Conservation (phyloP, 2,797 vertebrate genomes). For the Epinephelus malabaricus region DNA sequence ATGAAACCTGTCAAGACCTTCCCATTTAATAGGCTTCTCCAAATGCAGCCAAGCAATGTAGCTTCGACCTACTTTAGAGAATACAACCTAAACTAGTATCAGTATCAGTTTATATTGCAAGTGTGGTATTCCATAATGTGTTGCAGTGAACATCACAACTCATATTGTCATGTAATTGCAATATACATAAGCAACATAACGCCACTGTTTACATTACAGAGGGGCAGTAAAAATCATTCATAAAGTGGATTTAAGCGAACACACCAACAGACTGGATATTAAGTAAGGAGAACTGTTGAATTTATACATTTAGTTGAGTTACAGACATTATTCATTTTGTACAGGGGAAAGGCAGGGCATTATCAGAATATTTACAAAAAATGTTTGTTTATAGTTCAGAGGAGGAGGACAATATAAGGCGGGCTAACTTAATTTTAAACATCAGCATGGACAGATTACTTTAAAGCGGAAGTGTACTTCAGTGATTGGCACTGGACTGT, state of each 20-base stretch:
- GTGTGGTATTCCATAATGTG: background rate
- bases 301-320: too few relatives aligned
- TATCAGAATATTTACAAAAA: background rate
- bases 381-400: background rate
- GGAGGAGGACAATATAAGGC: background rate
- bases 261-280: too few relatives aligned
- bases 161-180: too few relatives aligned
- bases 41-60: background rate
- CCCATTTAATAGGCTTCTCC: background rate
- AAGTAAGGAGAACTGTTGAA: too few relatives aligned
- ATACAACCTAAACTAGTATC: background rate
- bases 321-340: too few relatives aligned
- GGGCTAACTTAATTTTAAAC: background rate
- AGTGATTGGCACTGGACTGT: too few relatives aligned
- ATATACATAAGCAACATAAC: too few relatives aligned
- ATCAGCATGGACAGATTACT: background rate
- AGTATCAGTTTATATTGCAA: background rate
- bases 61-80: background rate
- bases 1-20: slow-evolving; percentile 4
- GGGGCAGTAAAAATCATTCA: too few relatives aligned
- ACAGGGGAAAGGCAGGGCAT: too few relatives aligned
- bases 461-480: too few relatives aligned
- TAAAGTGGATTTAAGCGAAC: too few relatives aligned
- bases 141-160: slow-evolving; percentile 1
- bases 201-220: too few relatives aligned